These are phyloP conservation scores for Oscheius myriophilus DNA, from an alignment of 2,888 invertebrate species.

Conservation along the genomic window DNA sequence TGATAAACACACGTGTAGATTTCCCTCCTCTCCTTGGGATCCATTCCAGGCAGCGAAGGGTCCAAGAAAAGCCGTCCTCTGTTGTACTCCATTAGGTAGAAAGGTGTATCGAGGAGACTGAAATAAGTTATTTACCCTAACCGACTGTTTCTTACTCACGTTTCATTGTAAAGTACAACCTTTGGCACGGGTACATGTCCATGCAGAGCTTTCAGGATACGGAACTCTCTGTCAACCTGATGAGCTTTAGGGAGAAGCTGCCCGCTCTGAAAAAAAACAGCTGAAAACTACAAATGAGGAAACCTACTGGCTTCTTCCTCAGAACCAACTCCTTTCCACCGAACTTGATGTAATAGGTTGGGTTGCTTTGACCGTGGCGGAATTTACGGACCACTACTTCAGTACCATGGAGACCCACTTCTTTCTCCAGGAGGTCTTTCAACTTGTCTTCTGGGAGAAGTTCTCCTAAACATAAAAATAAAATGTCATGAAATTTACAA, in stretches of 20 bases:
- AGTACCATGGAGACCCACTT: constrained; percentile 27
- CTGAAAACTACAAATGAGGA: neutral
- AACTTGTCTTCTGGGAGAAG: constrained; percentile 37
- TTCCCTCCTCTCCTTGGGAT: constrained; percentile 63
- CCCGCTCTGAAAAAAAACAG: constrained; percentile 70
- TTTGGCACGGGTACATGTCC: constrained; percentile 72
- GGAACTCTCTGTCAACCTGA: constrained; percentile 73
- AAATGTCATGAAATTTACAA: constrained; percentile 7
- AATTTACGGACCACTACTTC: constrained; percentile 50
- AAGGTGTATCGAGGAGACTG: constrained; percentile 73
- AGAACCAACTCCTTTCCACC: constrained; percentile 71
- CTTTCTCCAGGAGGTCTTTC: constrained; percentile 27
- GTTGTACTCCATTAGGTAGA: constrained; percentile 73
- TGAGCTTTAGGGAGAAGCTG: constrained; percentile 73
- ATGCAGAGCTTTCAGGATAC: constrained; percentile 72
- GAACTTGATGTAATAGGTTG: constrained; percentile 72
- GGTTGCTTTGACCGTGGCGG: constrained; percentile 73
- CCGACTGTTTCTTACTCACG: constrained; percentile 32
- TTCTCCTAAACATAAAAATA: constrained; percentile 38
- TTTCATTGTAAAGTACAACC: constrained; percentile 66
- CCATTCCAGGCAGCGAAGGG: constrained; percentile 66
- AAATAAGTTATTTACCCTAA: constrained; percentile 44
- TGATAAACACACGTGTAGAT: constrained; percentile 70
- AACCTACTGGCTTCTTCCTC: constrained; percentile 72
- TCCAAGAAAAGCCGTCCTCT: constrained; percentile 71